Percentiles rank a stretch among this genome's conserved stretches.
Conservation (phyloP, 2,113 vertebrate genomes). For the Psilopsiagon aurifrons region DNA sequence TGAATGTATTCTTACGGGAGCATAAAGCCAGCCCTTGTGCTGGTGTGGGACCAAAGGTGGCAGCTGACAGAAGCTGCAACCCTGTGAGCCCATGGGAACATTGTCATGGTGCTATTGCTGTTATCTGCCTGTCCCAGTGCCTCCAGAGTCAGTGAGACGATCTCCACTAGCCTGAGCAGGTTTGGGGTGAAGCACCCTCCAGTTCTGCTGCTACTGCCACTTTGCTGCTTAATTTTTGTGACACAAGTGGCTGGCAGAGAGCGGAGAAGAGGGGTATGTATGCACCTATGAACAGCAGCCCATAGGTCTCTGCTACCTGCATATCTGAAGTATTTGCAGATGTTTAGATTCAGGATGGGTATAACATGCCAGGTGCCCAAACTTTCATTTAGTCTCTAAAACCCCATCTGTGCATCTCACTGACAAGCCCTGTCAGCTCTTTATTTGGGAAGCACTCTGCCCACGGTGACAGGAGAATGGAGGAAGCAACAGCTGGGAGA, state of each 20-base stretch:
- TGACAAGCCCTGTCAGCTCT: not conserved
- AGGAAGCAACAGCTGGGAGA: not conserved
- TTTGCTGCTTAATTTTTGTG: not conserved
- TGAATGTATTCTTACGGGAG: not conserved
- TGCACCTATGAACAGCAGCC: rapidly evolving
- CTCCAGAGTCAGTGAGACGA: not conserved
- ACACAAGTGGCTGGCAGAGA: not conserved
- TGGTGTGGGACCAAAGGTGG: not conserved
- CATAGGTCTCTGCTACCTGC: rapidly evolving
- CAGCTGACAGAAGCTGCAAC: not conserved
- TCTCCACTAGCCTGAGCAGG: not conserved
- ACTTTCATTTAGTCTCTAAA: not conserved
- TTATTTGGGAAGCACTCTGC: rapidly evolving
- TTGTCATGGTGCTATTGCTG: not conserved
- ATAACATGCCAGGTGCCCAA: not conserved
- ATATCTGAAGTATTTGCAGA: not conserved
- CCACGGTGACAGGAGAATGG: rapidly evolving
- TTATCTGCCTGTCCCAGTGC: not conserved
- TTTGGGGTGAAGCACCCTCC: not conserved
- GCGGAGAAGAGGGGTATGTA: rapidly evolving
- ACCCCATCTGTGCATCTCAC: rapidly evolving
- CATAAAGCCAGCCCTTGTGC: not conserved
- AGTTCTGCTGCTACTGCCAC: not conserved
- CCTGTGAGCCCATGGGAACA: not conserved
- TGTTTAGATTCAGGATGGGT: not conserved